Evolutionary conservation across 2,797 vertebrate genomes (phyloP), one percentile per base, ranked within the genome.

Genomic region (Chelmon rostratus): DNA sequence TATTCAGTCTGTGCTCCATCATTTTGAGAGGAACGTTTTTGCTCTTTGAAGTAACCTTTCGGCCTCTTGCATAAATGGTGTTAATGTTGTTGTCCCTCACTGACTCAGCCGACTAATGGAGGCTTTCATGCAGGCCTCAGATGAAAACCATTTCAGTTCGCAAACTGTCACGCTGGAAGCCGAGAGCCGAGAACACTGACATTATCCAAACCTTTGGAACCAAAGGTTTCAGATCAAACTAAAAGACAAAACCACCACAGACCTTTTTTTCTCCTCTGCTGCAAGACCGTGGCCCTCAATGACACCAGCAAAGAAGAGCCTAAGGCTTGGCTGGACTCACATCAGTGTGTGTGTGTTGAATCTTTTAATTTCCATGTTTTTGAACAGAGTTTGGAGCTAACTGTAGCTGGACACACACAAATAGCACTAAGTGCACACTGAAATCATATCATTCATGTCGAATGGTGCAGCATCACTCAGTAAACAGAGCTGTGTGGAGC

Each of bases 191-290:
- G 38, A 25, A 49, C 16, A 2, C 44, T n/a, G 59, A 10, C 50
- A 57, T 21, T 11, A 23, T 64, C 50, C 42, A 33, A 49, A 57
- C 9, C 18, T 9, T 31, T n/a, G 12, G 18, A 44, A 33, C 46
- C 5, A n/a, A n/a, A 28, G 13, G 61, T 28, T 19, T n/a, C 59
- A 58, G 42, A 58, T 65, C 52, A 46, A 68, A 31, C 58, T 31
- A 19, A 64, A 44, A 28, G 42, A 38, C 7, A 33, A 52, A 56
- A 62, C 47, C 52, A 28, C 28, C 12, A 12, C 44, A 44, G 35
- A 21, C 37, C 5, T 10, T 23, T 49, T 37, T 50, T 44, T 40
- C 46, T 35, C n/a, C 15, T 19, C 19, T 28, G 25, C 35, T 44
- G 8, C 23, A n/a, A 46, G 28, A 8, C 10, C 37, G 21, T 37